Conservation (phyloP, 2,113 vertebrate genomes). For the Gallinago jamesoni region DNA sequence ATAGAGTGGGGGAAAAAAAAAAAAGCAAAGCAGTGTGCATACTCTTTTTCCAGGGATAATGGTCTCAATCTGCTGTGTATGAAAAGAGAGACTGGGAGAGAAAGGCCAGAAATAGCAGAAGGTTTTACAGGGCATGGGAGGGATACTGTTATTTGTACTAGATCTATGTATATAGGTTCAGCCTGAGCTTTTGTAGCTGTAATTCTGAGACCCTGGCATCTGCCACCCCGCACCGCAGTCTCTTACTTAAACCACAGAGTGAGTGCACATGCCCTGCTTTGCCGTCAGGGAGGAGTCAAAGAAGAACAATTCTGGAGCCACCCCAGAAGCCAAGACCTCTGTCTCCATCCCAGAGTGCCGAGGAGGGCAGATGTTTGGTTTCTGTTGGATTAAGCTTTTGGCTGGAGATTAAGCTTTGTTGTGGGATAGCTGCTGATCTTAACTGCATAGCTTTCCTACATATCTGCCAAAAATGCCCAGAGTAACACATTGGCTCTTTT, state of each 20-base stretch:
- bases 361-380: conserved; percentile 43
- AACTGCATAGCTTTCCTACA: neutral
- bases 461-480: conserved; percentile 21
- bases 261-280: neutral
- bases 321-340: neutral
- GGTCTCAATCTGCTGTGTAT: neutral
- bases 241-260: neutral
- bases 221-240: neutral
- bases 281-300: neutral
- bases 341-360: neutral
- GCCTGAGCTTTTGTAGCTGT: neutral
- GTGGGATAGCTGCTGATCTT: conserved; percentile 46
- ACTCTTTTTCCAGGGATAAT: neutral
- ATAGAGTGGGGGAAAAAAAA: neutral
- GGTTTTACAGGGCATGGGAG: neutral
- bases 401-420: conserved; percentile 15
- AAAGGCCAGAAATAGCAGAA: conserved; percentile 19
- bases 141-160: neutral
- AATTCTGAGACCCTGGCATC: neutral
- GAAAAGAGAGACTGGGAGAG: neutral
- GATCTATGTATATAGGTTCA: neutral
- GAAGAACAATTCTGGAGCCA: neutral
- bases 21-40: neutral
- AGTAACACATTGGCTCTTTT: neutral
- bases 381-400: conserved; percentile 55